Percentiles rank a stretch among this genome's conserved stretches.
Evolutionary conservation across 2,113 vertebrate species (phyloP).

Genomic region (Salvelinus fontinalis): DNA sequence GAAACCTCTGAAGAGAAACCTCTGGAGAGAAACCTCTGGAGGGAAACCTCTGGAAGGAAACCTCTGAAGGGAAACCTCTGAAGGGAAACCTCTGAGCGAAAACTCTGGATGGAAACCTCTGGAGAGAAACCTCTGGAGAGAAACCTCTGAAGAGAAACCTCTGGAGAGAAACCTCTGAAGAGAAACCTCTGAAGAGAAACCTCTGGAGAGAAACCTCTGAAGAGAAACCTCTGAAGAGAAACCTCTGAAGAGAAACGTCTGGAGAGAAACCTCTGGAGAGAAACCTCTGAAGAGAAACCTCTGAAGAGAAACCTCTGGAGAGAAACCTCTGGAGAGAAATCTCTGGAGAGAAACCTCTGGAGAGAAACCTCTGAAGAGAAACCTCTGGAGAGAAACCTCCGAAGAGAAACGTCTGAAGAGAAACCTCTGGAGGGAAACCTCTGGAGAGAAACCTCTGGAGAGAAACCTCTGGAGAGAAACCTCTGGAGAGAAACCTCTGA

Average conservation of each 20-base stretch:
- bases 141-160: too few species aligned
- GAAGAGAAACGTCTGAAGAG: too few species aligned
- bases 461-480: slow-evolving; percentile 22
- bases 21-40: too few species aligned
- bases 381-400: slow-evolving; percentile 63
- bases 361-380: slow-evolving; percentile 22
- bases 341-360: slow-evolving; percentile 63
- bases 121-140: slow-evolving; percentile 68
- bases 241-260: slow-evolving; percentile 56
- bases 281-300: slow-evolving; percentile 42
- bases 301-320: slow-evolving; percentile 8
- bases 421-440: slow-evolving; percentile 47
- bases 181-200: too few species aligned
- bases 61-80: slow-evolving; percentile 63
- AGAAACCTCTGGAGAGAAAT: slow-evolving; percentile 22
- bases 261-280: slow-evolving; percentile 40
- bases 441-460: slow-evolving; percentile 19
- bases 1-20: too few species aligned
- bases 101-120: too few species aligned
- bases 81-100: slow-evolving; percentile 20
- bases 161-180: too few species aligned
- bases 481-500: slow-evolving; percentile 63
- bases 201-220: slow-evolving; percentile 60
- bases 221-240: slow-evolving; percentile 32
- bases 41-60: slow-evolving; percentile 67